Conservation (phyloP, 2,797 vertebrate species). For the Neosilurus mollespiculum region DNA sequence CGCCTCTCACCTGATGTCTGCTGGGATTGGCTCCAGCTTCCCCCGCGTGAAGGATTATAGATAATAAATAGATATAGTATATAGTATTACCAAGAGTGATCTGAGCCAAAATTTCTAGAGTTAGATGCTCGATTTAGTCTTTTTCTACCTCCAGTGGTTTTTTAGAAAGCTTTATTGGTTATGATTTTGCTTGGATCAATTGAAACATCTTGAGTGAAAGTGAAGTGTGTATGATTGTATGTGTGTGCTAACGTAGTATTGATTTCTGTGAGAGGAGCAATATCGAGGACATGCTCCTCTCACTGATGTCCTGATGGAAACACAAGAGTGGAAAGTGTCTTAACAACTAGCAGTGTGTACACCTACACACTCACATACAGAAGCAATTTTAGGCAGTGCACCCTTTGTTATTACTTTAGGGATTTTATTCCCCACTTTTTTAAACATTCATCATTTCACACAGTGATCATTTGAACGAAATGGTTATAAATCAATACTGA, state of each 20-base stretch:
- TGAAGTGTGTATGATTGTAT: conserved; percentile 52
- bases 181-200: conserved; percentile 66
- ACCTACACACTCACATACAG: background rate
- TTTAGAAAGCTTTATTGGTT: conserved; percentile 53
- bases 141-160: conserved; percentile 35
- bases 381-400: background rate
- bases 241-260: conserved; percentile 64
- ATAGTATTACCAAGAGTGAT: conserved; percentile 5
- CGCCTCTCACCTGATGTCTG: too few species aligned
- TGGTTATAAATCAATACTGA: background rate
- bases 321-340: conserved; percentile 24
- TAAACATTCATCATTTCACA: background rate
- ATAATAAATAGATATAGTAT: background rate
- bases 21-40: too few species aligned
- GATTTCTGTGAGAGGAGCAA: conserved; percentile 74
- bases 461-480: background rate
- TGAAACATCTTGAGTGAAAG: conserved; percentile 55
- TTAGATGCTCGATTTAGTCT: background rate
- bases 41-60: too few species aligned
- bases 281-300: conserved; percentile 73
- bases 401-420: background rate
- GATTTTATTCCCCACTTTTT: background rate
- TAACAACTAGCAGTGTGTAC: conserved; percentile 25
- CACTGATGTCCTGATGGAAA: conserved; percentile 60
- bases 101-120: conserved; percentile 23